Percentiles rank a stretch among this genome's conserved stretches.
These are phyloP conservation scores for Clistopyga incitator DNA, from an alignment of 2,888 invertebrate species.

Conservation along the genomic window DNA sequence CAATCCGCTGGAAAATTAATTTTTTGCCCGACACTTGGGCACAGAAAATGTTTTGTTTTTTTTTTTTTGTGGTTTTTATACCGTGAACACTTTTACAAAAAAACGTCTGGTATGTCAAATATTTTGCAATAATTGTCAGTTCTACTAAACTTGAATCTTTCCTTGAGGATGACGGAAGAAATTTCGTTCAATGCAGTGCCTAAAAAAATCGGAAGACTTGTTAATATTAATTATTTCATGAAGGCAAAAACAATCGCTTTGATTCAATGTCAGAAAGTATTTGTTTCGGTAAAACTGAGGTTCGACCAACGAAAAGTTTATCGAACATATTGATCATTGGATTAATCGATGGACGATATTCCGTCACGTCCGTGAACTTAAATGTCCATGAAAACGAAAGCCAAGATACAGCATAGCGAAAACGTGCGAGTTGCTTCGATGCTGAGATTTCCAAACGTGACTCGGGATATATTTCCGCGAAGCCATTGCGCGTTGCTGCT, in stretches of 20 bases:
- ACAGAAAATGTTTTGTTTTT: too few species aligned
- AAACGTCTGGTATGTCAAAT: too few species aligned
- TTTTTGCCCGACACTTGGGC: too few species aligned
- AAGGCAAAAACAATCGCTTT: background rate
- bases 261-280: background rate
- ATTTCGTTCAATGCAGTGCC: background rate
- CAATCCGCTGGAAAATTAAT: too few species aligned
- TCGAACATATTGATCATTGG: background rate
- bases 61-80: too few species aligned
- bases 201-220: background rate
- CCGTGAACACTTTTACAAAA: too few species aligned
- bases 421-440: slow-evolving; percentile 64
- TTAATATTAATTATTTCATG: background rate
- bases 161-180: too few species aligned
- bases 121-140: too few species aligned
- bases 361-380: slow-evolving; percentile 1
- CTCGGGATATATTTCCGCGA: slow-evolving; percentile 7
- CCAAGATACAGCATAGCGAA: slow-evolving; percentile 40
- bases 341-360: slow-evolving; percentile 10
- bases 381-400: slow-evolving; percentile 40
- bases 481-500: slow-evolving; percentile 14
- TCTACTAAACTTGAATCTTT: too few species aligned
- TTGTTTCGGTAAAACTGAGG: background rate
- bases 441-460: slow-evolving; percentile 63
- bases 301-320: background rate